Evolutionary conservation across 2,113 vertebrate species (phyloP).

Genomic region (Hyla sarda): DNA sequence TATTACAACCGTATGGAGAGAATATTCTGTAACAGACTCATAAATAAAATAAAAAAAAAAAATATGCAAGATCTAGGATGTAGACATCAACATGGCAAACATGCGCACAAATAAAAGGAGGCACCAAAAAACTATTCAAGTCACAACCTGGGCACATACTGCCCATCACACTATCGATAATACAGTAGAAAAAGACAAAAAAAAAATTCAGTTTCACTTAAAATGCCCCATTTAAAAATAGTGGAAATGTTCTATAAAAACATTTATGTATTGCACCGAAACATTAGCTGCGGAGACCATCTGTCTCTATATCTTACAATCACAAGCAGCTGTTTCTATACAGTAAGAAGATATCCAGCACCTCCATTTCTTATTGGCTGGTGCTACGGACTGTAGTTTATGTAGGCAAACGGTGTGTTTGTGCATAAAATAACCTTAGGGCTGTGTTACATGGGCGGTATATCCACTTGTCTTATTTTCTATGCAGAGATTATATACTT

Average conservation of each 20-base stretch:
- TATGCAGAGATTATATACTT: neutral
- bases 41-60: neutral
- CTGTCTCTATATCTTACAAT: neutral
- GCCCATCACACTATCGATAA: neutral
- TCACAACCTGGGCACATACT: neutral
- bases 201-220: neutral
- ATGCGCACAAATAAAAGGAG: conserved; percentile 1
- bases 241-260: conserved; percentile 21
- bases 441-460: neutral
- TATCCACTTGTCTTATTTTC: too few relatives aligned
- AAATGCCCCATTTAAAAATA: conserved; percentile 46
- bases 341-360: conserved; percentile 8
- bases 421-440: conserved; percentile 8
- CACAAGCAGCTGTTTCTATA: neutral
- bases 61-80: neutral
- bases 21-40: conserved; percentile 37
- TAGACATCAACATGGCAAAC: conserved; percentile 5
- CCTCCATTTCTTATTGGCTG: neutral
- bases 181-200: conserved; percentile 4
- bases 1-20: conserved; percentile 8
- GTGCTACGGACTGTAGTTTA: neutral
- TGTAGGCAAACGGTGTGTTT: conserved; percentile 24
- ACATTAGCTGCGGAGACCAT: neutral
- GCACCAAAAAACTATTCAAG: conserved; percentile 29
- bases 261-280: conserved; percentile 4